These are phyloP conservation scores for Epistrophella euchroma DNA, from an alignment of 2,888 invertebrate species.

Conservation along the genomic window DNA sequence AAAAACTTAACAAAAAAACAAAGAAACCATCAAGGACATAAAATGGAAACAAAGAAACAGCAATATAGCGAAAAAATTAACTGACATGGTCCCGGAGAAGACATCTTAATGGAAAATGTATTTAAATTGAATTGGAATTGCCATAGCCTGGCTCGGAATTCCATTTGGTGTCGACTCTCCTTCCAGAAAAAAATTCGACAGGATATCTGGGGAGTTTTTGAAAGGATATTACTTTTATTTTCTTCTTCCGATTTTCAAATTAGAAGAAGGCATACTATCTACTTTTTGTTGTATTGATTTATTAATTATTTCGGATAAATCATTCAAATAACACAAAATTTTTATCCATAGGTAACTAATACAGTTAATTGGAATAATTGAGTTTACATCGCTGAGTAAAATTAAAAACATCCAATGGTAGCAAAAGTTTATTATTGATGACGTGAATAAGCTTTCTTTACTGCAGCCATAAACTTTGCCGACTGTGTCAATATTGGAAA, in stretches of 20 bases:
- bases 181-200: conserved; percentile 26
- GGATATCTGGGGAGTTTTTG: conserved; percentile 14
- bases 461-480: too few relatives aligned
- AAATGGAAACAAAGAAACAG: conserved; percentile 34
- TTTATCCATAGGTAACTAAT: background rate
- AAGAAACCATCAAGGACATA: conserved; percentile 1
- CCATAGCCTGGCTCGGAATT: conserved; percentile 34
- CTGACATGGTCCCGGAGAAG: conserved; percentile 69
- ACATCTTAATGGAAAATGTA: conserved; percentile 75
- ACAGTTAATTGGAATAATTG: background rate
- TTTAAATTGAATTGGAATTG: conserved; percentile 73
- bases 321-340: conserved; percentile 1
- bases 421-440: background rate
- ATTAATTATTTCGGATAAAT: conserved; percentile 30
- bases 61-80: conserved; percentile 53
- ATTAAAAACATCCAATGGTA: too few relatives aligned
- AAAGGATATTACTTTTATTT: conserved; percentile 1
- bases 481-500: too few relatives aligned
- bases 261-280: background rate
- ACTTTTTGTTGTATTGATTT: background rate
- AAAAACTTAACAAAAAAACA: conserved; percentile 4
- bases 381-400: background rate
- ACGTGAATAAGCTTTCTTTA: too few relatives aligned
- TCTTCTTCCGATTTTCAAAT: conserved; percentile 13
- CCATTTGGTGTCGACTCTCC: conserved; percentile 18